Conservation (phyloP, 2,113 vertebrate species). For the Clarias batrachus region DNA sequence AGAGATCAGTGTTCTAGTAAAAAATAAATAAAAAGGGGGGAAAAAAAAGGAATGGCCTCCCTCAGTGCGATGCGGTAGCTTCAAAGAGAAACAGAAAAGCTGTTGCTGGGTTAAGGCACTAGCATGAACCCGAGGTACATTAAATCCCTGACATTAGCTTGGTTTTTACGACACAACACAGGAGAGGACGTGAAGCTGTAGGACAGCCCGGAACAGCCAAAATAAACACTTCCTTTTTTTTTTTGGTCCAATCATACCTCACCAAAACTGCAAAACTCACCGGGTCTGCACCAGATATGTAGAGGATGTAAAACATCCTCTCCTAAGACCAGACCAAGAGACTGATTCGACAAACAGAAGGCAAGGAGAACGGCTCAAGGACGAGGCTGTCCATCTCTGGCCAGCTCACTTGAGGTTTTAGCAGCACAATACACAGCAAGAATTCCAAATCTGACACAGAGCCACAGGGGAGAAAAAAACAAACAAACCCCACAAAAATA, state of each 20-base stretch:
- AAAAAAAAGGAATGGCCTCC: not conserved
- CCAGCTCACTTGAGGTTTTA: constrained; percentile 63
- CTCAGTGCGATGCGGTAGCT: constrained; percentile 55
- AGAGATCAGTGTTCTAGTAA: constrained; percentile 4
- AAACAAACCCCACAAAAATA: not conserved
- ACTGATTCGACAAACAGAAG: constrained; percentile 63
- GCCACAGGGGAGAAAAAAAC: constrained; percentile 1
- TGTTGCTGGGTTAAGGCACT: constrained; percentile 81
- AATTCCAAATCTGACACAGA: constrained; percentile 43
- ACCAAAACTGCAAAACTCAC: constrained; percentile 31
- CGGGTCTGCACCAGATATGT: constrained; percentile 19
- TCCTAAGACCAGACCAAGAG: constrained; percentile 50
- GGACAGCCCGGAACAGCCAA: constrained; percentile 52
- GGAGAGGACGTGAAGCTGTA: constrained; percentile 62
- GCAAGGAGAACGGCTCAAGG: constrained; percentile 53
- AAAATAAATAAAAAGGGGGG: no score
- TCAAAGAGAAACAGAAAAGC: constrained; percentile 65
- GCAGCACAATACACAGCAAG: constrained; percentile 64
- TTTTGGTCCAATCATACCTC: constrained; percentile 68
- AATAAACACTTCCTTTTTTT: constrained; percentile 53
- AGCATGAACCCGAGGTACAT: constrained; percentile 82
- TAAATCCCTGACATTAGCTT: constrained; percentile 80
- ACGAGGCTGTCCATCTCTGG: constrained; percentile 43
- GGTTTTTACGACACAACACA: constrained; percentile 73
- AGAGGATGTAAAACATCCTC: constrained; percentile 13